These are phyloP conservation scores for Campoletis sonorensis DNA, from an alignment of 1,140 invertebrate genomes.

Conservation along the genomic window DNA sequence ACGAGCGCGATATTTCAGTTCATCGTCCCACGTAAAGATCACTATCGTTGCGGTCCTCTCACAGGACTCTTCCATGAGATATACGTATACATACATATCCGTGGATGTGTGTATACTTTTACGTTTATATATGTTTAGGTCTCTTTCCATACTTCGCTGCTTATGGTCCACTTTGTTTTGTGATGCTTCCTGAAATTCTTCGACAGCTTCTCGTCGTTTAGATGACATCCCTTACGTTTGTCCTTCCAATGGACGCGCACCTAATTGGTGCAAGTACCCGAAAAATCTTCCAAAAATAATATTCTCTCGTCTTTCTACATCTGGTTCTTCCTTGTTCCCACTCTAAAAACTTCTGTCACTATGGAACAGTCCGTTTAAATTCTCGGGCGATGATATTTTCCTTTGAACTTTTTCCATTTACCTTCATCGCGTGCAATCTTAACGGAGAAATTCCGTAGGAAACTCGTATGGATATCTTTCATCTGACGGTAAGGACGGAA, in stretches of 20 bases:
- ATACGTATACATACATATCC: background rate
- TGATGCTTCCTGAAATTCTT: conserved; percentile 39
- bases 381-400: conserved; percentile 20
- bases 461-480: conserved; percentile 6
- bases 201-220: conserved; percentile 4
- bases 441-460: conserved; percentile 16
- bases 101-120: too few relatives aligned
- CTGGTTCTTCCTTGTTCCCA: background rate
- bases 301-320: background rate
- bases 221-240: background rate
- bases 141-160: conserved; percentile 22
- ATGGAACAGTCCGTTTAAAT: background rate
- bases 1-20: conserved; percentile 71
- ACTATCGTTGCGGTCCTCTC: conserved; percentile 63
- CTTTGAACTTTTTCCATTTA: conserved; percentile 32
- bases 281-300: conserved; percentile 28
- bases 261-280: conserved; percentile 43
- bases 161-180: conserved; percentile 1
- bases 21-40: conserved; percentile 71
- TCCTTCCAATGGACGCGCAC: background rate
- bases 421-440: background rate
- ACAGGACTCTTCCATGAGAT: conserved; percentile 22
- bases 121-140: background rate
- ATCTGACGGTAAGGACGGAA: background rate
- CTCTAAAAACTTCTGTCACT: background rate